Evolutionary conservation across 2,888 invertebrate species (phyloP).

Genomic region (Plutella xylostella): DNA sequence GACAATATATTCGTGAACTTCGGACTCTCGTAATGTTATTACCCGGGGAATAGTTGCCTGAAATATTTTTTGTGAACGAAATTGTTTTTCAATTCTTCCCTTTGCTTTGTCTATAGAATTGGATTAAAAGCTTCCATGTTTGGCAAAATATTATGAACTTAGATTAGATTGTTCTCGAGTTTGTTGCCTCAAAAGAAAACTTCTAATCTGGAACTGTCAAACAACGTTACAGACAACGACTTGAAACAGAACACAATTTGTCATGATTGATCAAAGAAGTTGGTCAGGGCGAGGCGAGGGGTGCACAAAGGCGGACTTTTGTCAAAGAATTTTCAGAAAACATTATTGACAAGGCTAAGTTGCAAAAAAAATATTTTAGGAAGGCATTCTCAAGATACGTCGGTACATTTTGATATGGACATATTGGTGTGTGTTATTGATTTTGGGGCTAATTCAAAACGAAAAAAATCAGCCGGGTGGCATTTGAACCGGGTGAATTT

Average conservation of each 20-base stretch:
- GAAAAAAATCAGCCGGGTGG: too few relatives aligned
- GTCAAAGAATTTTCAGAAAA: constrained; percentile 28
- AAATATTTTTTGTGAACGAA: too few relatives aligned
- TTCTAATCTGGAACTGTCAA: constrained; percentile 48
- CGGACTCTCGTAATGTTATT: background rate
- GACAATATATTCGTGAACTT: constrained; percentile 15
- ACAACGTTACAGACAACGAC: constrained; percentile 41
- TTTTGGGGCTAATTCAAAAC: too few relatives aligned
- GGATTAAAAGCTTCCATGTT: background rate
- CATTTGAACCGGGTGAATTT: too few relatives aligned
- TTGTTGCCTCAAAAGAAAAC: constrained; percentile 39
- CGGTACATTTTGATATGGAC: too few relatives aligned
- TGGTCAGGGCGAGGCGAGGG: constrained; percentile 38
- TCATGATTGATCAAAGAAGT: constrained; percentile 65
- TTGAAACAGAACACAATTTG: constrained; percentile 60
- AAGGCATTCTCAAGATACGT: too few relatives aligned
- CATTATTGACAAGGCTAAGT: too few relatives aligned
- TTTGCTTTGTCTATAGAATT: too few relatives aligned
- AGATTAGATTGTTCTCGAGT: constrained; percentile 12
- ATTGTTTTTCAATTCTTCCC: too few relatives aligned
- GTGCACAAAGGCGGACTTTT: constrained; percentile 39
- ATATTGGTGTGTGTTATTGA: too few relatives aligned
- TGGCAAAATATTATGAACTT: background rate
- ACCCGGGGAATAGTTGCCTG: background rate
- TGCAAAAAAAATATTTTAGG: too few relatives aligned